Percentiles rank a stretch among this genome's conserved stretches.
Evolutionary conservation across 2,113 vertebrate species (phyloP).

Genomic region (Cathartes aura): DNA sequence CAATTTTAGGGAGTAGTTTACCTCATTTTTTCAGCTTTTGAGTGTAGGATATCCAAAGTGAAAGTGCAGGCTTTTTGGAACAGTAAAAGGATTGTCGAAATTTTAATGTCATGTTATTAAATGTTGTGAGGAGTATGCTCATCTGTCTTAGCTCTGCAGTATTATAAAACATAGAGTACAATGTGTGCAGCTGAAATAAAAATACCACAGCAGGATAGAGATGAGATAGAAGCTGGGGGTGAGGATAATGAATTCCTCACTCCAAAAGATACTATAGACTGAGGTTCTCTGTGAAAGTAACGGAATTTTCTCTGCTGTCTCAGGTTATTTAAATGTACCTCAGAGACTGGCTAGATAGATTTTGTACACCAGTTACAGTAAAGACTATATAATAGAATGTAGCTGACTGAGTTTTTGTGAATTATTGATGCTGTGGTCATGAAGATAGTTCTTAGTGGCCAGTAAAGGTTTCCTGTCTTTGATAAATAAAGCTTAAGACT

Average conservation of each 20-base stretch:
- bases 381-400: background rate
- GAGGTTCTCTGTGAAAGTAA: background rate
- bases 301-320: background rate
- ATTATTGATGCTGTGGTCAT: conserved; percentile 37
- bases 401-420: conserved; percentile 13
- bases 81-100: background rate
- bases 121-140: background rate
- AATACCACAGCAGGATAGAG: background rate
- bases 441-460: background rate
- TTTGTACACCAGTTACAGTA: background rate
- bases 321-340: background rate
- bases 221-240: background rate
- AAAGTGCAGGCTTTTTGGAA: background rate
- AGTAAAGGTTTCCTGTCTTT: conserved; percentile 4
- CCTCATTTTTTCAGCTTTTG: background rate
- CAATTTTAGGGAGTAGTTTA: background rate
- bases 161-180: background rate
- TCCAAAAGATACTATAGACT: background rate
- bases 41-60: background rate
- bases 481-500: background rate
- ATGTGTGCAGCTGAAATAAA: background rate
- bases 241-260: background rate
- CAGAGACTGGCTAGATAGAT: background rate
- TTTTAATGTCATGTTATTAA: background rate
- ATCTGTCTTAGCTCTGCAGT: background rate